These are phyloP conservation scores for Centropristis striata DNA, from an alignment of 2,113 vertebrate species.

Conservation along the genomic window DNA sequence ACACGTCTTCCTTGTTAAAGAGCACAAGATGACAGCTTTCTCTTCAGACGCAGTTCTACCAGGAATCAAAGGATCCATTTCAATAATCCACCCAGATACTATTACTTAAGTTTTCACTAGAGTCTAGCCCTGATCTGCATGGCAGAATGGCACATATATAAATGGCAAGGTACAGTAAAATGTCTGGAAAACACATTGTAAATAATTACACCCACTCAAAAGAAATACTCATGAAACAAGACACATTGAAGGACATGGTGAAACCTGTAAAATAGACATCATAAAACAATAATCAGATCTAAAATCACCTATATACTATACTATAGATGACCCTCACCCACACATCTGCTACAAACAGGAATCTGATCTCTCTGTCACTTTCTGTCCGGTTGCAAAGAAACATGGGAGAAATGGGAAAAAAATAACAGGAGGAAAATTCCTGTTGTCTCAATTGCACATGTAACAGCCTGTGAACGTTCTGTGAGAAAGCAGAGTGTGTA, in stretches of 20 bases:
- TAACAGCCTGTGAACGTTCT: conserved; percentile 71
- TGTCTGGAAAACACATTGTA: conserved; percentile 71
- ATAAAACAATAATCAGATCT: conserved; percentile 57
- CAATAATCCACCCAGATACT: conserved; percentile 65
- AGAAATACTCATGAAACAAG: conserved; percentile 56
- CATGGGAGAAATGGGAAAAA: conserved; percentile 33
- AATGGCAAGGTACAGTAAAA: conserved; percentile 68
- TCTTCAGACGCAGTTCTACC: conserved; percentile 32
- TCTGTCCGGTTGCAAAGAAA: conserved; percentile 51
- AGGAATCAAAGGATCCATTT: conserved; percentile 62
- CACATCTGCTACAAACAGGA: conserved; percentile 65
- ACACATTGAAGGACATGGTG: conserved; percentile 32
- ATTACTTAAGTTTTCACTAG: conserved; percentile 58
- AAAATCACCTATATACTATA: conserved; percentile 43
- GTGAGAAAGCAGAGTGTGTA: conserved; percentile 78
- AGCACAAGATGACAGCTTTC: conserved; percentile 59
- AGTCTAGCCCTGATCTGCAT: conserved; percentile 40
- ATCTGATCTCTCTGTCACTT: conserved; percentile 47
- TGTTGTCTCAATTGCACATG: conserved; percentile 61
- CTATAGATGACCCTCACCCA: conserved; percentile 20
- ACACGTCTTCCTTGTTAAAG: conserved; percentile 73
- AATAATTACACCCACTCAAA: conserved; percentile 53
- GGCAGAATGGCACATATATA: conserved; percentile 40
- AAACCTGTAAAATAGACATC: conserved; percentile 57
- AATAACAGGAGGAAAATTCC: conserved; percentile 43